A percentile compares a stretch with the other conserved stretches of the same genome.
These are phyloP conservation scores for Cosmopolites sordidus DNA, from an alignment of 2,888 invertebrate genomes.

Conservation along the genomic window DNA sequence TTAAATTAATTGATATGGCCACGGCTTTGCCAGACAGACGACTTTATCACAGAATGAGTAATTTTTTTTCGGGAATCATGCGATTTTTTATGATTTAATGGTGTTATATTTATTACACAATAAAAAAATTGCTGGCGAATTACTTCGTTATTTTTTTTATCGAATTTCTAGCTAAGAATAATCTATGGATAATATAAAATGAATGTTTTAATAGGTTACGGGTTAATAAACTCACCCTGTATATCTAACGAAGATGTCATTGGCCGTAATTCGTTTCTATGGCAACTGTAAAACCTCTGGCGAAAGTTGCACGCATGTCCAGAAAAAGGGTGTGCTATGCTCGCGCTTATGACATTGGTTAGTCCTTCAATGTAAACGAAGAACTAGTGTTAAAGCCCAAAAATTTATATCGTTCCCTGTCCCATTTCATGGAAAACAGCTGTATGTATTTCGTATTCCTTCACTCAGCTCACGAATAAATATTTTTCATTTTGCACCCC, in stretches of 20 bases:
- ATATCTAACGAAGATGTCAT: conserved; percentile 8
- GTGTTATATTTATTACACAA: too few relatives aligned
- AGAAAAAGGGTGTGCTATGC: conserved; percentile 22
- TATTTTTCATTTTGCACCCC: conserved; percentile 8
- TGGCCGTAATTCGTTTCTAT: conserved; percentile 10
- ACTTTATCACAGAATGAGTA: too few relatives aligned
- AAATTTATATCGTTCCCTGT: conserved; percentile 6
- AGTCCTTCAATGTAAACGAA: conserved; percentile 26
- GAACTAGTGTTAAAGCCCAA: conserved; percentile 19
- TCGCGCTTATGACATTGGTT: conserved; percentile 27
- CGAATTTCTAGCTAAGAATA: too few relatives aligned
- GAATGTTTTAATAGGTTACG: too few relatives aligned
- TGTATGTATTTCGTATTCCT: conserved; percentile 20
- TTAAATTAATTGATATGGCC: too few relatives aligned
- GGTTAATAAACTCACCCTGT: conserved; percentile 1
- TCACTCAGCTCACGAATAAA: conserved; percentile 14
- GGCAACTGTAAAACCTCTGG: conserved; percentile 13
- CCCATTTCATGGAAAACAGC: conserved; percentile 24
- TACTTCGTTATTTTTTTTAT: too few relatives aligned
- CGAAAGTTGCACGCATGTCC: conserved; percentile 14
- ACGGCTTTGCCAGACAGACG: too few relatives aligned
- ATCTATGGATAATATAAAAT: too few relatives aligned
- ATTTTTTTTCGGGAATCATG: too few relatives aligned
- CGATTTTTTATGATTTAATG: too few relatives aligned
- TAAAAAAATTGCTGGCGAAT: too few relatives aligned